A percentile compares a stretch with the other conserved stretches of the same genome.
phyloP scores from a whole-genome alignment of 2,797 vertebrate species.

The Pelochelys cantorii region DNA sequence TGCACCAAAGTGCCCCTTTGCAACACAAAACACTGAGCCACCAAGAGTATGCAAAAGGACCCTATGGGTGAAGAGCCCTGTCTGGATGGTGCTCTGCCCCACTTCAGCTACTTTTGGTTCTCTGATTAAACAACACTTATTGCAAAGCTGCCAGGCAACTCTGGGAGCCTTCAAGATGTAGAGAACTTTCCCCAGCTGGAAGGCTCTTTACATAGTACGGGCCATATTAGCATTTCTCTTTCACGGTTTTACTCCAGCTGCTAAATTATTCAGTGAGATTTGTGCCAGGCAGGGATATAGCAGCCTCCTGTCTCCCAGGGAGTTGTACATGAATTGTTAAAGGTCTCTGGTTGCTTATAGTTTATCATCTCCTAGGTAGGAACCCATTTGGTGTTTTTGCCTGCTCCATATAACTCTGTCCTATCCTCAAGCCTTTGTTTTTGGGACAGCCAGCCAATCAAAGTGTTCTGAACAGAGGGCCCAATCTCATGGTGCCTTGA shows the following conservation, averaged over 20 bases:
- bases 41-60: not conserved
- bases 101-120: accelerated
- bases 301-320: accelerated
- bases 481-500: not conserved
- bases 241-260: not conserved
- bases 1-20: not conserved
- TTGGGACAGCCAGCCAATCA: not conserved
- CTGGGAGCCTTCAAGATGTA: not conserved
- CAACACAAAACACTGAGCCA: not conserved
- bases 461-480: accelerated
- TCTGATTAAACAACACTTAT: accelerated
- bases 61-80: not conserved
- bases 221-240: not conserved
- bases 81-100: not conserved
- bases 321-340: not conserved
- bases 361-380: not conserved
- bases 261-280: not conserved
- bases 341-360: not conserved
- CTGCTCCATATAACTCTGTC: accelerated
- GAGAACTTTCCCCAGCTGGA: not conserved
- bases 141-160: not conserved
- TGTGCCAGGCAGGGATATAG: accelerated
- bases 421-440: not conserved
- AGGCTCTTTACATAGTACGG: accelerated
- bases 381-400: not conserved